phyloP scores from a whole-genome alignment of 2,797 vertebrate genomes.

The Pelochelys cantorii region DNA sequence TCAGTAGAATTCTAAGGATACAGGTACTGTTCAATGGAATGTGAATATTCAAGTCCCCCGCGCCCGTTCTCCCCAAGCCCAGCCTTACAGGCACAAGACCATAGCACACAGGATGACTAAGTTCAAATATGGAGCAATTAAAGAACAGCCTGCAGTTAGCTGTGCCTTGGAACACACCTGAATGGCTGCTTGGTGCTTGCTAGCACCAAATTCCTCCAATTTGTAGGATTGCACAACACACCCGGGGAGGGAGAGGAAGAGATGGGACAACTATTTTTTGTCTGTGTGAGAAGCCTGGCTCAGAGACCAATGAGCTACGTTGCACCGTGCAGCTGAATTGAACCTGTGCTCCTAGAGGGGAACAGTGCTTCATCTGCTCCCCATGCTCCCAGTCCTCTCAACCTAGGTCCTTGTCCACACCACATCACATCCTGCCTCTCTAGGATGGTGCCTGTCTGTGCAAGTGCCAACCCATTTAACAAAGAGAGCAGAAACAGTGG shows the following conservation, averaged over 20 bases:
- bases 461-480: not conserved
- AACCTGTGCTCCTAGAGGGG: not conserved
- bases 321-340: rapidly evolving
- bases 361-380: not conserved
- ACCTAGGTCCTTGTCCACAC: not conserved
- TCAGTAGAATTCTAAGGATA: conserved; percentile 41
- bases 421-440: not conserved
- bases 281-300: not conserved
- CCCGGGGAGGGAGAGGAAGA: not conserved
- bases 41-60: not conserved
- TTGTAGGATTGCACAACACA: not conserved
- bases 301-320: not conserved
- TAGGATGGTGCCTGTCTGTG: not conserved
- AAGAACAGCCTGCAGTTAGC: not conserved
- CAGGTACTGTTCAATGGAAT: conserved; percentile 3
- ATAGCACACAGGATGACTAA: not conserved
- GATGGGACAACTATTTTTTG: conserved; percentile 51
- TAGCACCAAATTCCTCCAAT: conserved; percentile 5
- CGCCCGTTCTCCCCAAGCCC: conserved; percentile 20
- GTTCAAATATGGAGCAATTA: not conserved
- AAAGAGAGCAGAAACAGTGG: no score
- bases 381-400: not conserved
- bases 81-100: not conserved
- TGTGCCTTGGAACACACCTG: not conserved
- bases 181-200: rapidly evolving